Percentiles rank a stretch among this genome's conserved stretches.
phyloP scores from a whole-genome alignment of 2,797 vertebrate genomes.

The Acanthopagrus latus region DNA sequence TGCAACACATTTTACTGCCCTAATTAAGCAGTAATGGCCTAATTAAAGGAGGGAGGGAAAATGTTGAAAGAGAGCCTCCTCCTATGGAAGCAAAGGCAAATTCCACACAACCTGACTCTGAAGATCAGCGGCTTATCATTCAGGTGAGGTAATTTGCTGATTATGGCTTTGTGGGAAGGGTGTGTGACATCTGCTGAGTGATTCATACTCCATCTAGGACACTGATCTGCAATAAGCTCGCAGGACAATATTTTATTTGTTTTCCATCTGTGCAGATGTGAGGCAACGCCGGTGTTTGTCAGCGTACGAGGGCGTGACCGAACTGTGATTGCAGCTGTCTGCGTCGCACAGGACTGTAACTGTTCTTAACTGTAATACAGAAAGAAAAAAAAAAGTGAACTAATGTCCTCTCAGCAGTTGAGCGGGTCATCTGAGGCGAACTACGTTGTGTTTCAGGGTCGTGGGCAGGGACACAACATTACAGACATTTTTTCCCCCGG shows the following conservation, averaged over 20 bases:
- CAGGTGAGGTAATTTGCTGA: constrained; percentile 9
- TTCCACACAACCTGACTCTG: too few species aligned
- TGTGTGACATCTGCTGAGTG: constrained; percentile 27
- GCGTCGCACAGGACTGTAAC: constrained; percentile 4
- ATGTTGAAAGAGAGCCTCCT: neutral
- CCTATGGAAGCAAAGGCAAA: too few species aligned
- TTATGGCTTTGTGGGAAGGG: constrained; percentile 23
- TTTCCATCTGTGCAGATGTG: constrained; percentile 14
- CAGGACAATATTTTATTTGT: neutral
- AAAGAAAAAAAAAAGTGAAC: neutral
- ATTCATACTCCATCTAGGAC: constrained; percentile 7
- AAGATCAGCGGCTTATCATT: neutral
- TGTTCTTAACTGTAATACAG: neutral
- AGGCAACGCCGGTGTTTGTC: constrained; percentile 7
- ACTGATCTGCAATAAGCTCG: neutral
- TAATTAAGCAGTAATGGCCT: too few species aligned
- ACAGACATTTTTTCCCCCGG: constrained; percentile 66
- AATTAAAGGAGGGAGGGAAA: neutral
- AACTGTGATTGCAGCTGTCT: constrained; percentile 22
- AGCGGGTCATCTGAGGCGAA: constrained; percentile 38
- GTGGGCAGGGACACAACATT: constrained; percentile 70
- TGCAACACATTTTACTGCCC: too few species aligned
- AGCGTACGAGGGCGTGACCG: neutral
- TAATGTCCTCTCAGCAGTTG: neutral
- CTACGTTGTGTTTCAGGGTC: neutral